Evolutionary conservation across 2,113 vertebrate species (phyloP), one percentile per base, ranked within the genome.

Genomic region (Choloepus hoffmanni): DNA sequence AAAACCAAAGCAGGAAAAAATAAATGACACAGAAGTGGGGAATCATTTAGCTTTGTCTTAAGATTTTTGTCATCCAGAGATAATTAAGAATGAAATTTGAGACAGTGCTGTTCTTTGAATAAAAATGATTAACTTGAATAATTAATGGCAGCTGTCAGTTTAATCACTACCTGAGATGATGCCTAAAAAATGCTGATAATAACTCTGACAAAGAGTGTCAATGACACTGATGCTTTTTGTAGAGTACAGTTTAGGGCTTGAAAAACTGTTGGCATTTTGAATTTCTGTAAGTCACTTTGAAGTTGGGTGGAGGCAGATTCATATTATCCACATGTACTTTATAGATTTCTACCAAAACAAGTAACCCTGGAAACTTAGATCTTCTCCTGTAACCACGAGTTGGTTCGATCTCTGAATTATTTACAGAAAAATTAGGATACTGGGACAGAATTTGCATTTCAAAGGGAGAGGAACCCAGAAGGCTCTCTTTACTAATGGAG

Each of bases 371-470:
- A 92, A 70, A 24, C 90, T 77, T 53, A 28, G 76, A 95, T 84
- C 96, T 94, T 96, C 95, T 92, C 58, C 77, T 40, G 0, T 89
- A 70, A 92, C 94, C 68, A 36, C 0, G 1, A 28, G 78, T 85
- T 89, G 77, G 96, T 3, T 91, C 82, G 43, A 86, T 48, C 97
- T 83, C 92, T 98, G 97, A 98, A 98, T 98, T 98, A 98, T 98
- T 98, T 98, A 98, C 97, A 48, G 98, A 91, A 98, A 95, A 98
- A 92, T 88, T 50, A 76, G 97, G 98, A 85, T 98, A 87, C 86
- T 89, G 26, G 97, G 82, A 96, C 96, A 43, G 78, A 86, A 97
- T 98, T 95, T 98, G 94, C 97, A 97, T 98, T 97, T 98, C 92
- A 97, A 94, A 97, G 96, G 72, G 90, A 19, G 6, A 60, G 6